A percentile compares a stretch with the other conserved stretches of the same genome.
Evolutionary conservation across 2,113 vertebrate species (phyloP).

Genomic region (Oostethus manadensis): DNA sequence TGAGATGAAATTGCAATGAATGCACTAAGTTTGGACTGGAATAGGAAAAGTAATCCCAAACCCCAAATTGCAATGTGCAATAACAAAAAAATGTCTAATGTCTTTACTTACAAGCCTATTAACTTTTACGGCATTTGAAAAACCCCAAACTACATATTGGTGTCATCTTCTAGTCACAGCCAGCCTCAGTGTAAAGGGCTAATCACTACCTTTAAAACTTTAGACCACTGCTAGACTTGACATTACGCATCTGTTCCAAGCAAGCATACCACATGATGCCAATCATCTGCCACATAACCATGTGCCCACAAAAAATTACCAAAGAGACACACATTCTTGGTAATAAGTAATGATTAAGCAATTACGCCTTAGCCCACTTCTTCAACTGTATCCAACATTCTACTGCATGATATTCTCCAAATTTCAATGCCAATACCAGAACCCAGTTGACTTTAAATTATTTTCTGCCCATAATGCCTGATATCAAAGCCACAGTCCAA

Average conservation of each 20-base stretch:
- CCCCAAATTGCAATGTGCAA: slow-evolving; percentile 18
- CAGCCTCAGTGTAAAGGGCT: slow-evolving; percentile 18
- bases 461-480: no score
- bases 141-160: slow-evolving; percentile 17
- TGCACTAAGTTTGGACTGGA: slow-evolving; percentile 19
- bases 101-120: slow-evolving; percentile 10
- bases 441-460: not conserved
- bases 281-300: slow-evolving; percentile 44
- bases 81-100: slow-evolving; percentile 11
- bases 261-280: slow-evolving; percentile 37
- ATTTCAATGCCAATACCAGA: not conserved
- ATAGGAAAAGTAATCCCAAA: slow-evolving; percentile 3
- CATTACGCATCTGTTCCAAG: slow-evolving; percentile 41
- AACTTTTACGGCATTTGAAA: slow-evolving; percentile 18
- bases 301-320: slow-evolving; percentile 50
- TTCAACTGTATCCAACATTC: not conserved
- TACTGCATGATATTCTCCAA: not conserved
- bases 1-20: slow-evolving; percentile 19
- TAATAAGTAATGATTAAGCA: slow-evolving; percentile 15
- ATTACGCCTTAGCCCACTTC: not conserved
- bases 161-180: slow-evolving; percentile 11
- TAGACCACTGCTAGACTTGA: slow-evolving; percentile 50
- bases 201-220: slow-evolving; percentile 38
- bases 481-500: no score
- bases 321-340: slow-evolving; percentile 8